Conservation (phyloP, 1,140 invertebrate genomes). For the Agrilus planipennis region DNA sequence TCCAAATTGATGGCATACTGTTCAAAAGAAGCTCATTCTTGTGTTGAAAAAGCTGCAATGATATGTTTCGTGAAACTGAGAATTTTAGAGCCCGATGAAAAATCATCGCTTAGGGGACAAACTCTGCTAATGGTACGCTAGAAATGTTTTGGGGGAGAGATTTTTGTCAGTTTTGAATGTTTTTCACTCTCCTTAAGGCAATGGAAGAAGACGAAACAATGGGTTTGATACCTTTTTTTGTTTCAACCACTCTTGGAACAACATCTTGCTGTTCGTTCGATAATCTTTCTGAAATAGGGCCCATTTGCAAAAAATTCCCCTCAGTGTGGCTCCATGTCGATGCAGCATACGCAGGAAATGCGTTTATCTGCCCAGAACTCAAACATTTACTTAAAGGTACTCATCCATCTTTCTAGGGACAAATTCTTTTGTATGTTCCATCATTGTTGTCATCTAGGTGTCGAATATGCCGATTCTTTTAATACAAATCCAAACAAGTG, state of each 20-base stretch:
- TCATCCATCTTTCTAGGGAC: no score
- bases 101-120: conserved; percentile 79
- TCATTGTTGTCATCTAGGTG: no score
- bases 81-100: conserved; percentile 92
- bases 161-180: neutral
- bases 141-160: neutral
- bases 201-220: conserved; percentile 86
- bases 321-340: conserved; percentile 78
- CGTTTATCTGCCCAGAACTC: conserved; percentile 91
- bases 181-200: conserved; percentile 44
- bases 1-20: conserved; percentile 94
- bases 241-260: conserved; percentile 84
- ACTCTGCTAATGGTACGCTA: conserved; percentile 62
- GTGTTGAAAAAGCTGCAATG: conserved; percentile 98
- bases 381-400: conserved; percentile 56
- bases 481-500: conserved; percentile 99
- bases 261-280: conserved; percentile 93
- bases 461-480: conserved; percentile 90
- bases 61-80: conserved; percentile 95
- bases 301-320: conserved; percentile 67
- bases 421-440: no score
- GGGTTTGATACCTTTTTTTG: conserved; percentile 94
- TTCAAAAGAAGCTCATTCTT: conserved; percentile 94
- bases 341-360: conserved; percentile 87
- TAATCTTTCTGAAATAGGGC: conserved; percentile 81